Evolutionary conservation across 2,113 vertebrate species (phyloP).

Genomic region (Vireo altiloquus): DNA sequence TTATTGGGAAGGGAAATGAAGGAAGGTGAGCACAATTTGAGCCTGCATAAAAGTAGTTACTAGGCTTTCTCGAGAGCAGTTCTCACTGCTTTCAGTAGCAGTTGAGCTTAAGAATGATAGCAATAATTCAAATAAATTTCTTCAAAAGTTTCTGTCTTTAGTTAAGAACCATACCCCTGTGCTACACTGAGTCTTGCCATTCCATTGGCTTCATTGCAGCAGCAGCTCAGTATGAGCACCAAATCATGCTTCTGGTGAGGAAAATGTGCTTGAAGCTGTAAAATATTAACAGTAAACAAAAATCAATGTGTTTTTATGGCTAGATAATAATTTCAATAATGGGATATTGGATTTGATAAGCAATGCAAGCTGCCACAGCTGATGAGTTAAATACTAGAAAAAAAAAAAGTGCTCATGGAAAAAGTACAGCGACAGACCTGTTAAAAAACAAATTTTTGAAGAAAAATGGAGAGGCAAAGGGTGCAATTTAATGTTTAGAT

Average conservation of each 20-base stretch:
- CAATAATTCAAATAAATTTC: background rate
- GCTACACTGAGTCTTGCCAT: background rate
- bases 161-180: background rate
- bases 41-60: background rate
- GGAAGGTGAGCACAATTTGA: background rate
- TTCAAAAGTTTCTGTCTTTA: background rate
- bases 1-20: background rate
- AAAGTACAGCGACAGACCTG: background rate
- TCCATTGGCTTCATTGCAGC: background rate
- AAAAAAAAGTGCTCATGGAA: background rate
- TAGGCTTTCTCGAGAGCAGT: background rate
- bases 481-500: background rate
- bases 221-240: background rate
- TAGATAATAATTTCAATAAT: slow-evolving; percentile 23
- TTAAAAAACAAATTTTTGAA: background rate
- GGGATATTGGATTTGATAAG: slow-evolving; percentile 23
- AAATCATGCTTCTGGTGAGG: background rate
- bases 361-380: background rate
- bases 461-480: background rate
- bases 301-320: slow-evolving; percentile 1
- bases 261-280: background rate
- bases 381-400: background rate
- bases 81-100: background rate
- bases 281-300: slow-evolving; percentile 34
- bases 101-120: background rate